A percentile compares a stretch with the other conserved stretches of the same genome.
Conservation (phyloP, 2,113 vertebrate species). For the Scomber scombrus region DNA sequence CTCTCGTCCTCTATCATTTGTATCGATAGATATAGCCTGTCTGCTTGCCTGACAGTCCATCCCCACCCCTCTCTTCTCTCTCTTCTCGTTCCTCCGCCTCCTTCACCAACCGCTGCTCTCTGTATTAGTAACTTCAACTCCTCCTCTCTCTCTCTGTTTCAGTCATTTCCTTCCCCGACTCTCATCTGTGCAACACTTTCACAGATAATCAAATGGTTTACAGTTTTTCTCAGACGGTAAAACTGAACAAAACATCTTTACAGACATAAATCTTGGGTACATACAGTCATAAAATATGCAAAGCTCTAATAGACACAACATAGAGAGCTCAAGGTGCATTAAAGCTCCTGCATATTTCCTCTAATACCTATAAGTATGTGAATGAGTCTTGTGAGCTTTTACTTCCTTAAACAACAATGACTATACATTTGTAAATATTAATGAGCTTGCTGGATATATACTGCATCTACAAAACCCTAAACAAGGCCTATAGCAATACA, state of each 20-base stretch:
- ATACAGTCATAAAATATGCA: too few relatives aligned
- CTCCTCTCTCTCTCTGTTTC: conserved; percentile 8
- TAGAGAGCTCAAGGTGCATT: background rate
- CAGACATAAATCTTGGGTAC: too few relatives aligned
- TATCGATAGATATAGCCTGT: conserved; percentile 87
- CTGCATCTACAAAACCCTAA: too few relatives aligned
- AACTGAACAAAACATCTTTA: background rate
- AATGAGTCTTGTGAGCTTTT: too few relatives aligned
- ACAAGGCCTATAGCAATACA: too few relatives aligned
- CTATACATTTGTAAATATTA: background rate
- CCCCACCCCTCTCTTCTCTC: conserved; percentile 28
- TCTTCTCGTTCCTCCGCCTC: conserved; percentile 26
- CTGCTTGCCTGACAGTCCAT: conserved; percentile 75
- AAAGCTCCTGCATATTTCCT: background rate
- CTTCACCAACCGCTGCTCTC: conserved; percentile 1
- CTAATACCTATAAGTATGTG: background rate
- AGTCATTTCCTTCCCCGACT: conserved; percentile 49
- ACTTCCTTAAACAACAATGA: background rate
- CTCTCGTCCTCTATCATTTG: conserved; percentile 88
- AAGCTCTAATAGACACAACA: too few relatives aligned
- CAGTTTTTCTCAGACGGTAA: background rate
- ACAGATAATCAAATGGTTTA: background rate
- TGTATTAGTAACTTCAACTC: background rate
- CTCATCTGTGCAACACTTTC: background rate
- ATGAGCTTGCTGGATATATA: background rate